These are phyloP conservation scores for Hyperoplus immaculatus DNA, from an alignment of 2,797 vertebrate species.

Conservation along the genomic window DNA sequence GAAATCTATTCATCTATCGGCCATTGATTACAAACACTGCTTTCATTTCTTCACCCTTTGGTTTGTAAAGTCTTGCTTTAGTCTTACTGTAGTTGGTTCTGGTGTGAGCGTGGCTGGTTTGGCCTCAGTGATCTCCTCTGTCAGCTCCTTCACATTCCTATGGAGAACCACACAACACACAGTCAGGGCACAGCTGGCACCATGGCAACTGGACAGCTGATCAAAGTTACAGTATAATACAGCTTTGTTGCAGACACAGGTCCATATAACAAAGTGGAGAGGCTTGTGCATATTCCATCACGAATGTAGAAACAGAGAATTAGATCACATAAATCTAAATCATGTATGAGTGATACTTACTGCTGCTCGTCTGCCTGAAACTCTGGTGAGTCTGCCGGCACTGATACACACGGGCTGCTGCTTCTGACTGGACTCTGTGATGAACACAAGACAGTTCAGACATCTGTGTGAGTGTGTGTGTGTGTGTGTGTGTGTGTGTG, in stretches of 20 bases:
- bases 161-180: conserved; percentile 46
- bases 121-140: conserved; percentile 66
- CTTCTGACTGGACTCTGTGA: conserved; percentile 44
- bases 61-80: too few species aligned
- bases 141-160: conserved; percentile 84
- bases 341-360: conserved; percentile 58
- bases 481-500: neutral
- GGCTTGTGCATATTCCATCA: too few species aligned
- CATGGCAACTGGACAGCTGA: conserved; percentile 13
- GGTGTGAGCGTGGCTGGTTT: conserved; percentile 84
- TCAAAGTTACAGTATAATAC: neutral
- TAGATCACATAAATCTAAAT: too few species aligned
- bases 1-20: neutral
- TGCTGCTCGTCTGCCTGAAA: conserved; percentile 26
- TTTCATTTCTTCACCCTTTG: too few species aligned
- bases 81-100: conserved; percentile 86
- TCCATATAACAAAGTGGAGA: too few species aligned
- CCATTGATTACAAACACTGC: neutral
- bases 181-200: neutral
- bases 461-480: neutral
- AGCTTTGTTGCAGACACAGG: neutral
- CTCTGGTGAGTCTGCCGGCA: neutral
- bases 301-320: too few species aligned
- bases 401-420: conserved; percentile 13
- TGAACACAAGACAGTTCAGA: neutral